Evolutionary conservation across 2,113 vertebrate genomes (phyloP).

Genomic region (Hypanus sabinus): DNA sequence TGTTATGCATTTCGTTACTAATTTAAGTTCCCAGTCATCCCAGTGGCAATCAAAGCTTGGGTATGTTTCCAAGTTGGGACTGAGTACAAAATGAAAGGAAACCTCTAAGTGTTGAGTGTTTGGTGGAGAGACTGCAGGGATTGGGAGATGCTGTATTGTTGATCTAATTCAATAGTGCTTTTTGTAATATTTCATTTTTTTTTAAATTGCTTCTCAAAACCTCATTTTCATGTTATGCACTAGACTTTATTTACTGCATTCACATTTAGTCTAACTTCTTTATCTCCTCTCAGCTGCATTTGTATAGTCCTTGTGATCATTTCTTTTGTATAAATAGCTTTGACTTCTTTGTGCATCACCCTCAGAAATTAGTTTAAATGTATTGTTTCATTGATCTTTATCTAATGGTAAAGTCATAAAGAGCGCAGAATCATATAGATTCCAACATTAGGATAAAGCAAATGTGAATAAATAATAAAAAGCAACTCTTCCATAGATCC

Average conservation of each 20-base stretch:
- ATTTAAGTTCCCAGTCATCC: no score
- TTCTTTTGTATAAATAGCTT: not conserved
- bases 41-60: no score
- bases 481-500: no score
- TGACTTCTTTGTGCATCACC: not conserved
- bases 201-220: not conserved
- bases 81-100: no score
- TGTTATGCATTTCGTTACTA: no score
- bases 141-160: no score
- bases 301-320: not conserved
- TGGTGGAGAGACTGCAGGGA: no score
- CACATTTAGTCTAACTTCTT: not conserved
- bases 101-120: no score
- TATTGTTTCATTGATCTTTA: not conserved
- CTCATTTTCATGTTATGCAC: not conserved
- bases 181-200: not conserved
- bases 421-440: not conserved
- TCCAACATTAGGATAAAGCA: not conserved
- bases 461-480: not conserved
- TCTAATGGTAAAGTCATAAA: not conserved
- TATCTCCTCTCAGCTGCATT: not conserved
- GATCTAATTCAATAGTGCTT: no score
- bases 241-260: not conserved
- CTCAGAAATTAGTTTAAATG: not conserved
- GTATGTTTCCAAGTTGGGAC: no score